A percentile compares a stretch with the other conserved stretches of the same genome.
Evolutionary conservation across 2,888 invertebrate genomes (phyloP).

Genomic region (Dioctria linearis): DNA sequence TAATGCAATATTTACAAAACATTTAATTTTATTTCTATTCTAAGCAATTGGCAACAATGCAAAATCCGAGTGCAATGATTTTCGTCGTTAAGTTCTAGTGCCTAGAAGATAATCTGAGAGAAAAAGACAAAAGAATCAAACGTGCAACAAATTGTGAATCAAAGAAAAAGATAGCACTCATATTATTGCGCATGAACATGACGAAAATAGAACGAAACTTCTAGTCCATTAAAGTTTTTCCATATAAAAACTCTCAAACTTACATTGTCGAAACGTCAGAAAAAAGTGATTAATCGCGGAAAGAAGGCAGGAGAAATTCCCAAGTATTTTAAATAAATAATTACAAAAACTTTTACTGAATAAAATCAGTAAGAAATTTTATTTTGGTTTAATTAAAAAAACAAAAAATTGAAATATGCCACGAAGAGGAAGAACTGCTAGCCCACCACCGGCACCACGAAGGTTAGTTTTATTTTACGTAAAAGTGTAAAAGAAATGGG

Average conservation of each 20-base stretch:
- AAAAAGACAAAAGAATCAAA: too few relatives aligned
- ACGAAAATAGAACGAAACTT: background rate
- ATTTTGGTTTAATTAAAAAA: background rate
- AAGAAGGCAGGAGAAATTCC: too few relatives aligned
- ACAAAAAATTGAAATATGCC: constrained; percentile 74
- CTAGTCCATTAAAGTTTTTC: constrained; percentile 7
- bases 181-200: too few relatives aligned
- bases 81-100: too few relatives aligned
- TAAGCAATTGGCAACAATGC: too few relatives aligned
- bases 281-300: background rate
- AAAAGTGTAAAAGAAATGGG: background rate
- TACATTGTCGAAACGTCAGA: constrained; percentile 17
- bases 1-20: too few relatives aligned
- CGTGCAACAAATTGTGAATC: too few relatives aligned
- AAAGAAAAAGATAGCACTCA: too few relatives aligned
- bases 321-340: background rate
- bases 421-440: constrained; percentile 82
- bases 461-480: constrained; percentile 71
- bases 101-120: too few relatives aligned
- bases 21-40: too few relatives aligned
- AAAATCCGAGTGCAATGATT: too few relatives aligned
- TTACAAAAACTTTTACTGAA: background rate
- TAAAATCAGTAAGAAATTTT: background rate
- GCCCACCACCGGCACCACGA: constrained; percentile 78
- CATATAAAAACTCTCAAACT: constrained; percentile 1